phyloP scores from a whole-genome alignment of 23 tunicate genomes.

The Halocynthia roretzi region DNA sequence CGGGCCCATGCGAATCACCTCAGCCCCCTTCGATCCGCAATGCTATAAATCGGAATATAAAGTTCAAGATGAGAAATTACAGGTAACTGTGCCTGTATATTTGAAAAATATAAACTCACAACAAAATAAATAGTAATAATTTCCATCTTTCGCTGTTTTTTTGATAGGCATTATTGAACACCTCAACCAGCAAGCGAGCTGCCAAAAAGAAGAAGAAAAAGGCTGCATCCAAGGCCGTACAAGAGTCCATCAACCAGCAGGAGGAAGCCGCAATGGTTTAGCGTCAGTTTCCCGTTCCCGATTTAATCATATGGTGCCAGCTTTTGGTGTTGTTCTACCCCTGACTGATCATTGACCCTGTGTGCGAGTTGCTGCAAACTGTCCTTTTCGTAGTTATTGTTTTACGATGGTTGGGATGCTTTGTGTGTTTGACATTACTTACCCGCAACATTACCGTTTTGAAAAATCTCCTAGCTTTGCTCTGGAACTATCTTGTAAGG shows the following conservation, averaged over 20 bases:
- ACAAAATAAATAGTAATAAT: neutral
- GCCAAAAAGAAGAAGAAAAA: constrained; percentile 78
- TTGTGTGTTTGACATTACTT: too few relatives aligned
- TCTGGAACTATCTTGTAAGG: too few relatives aligned
- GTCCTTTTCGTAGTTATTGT: too few relatives aligned
- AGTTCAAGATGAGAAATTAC: constrained; percentile 51
- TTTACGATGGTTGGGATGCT: too few relatives aligned
- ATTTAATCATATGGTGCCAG: neutral
- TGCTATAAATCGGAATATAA: constrained; percentile 55
- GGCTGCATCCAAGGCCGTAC: constrained; percentile 52
- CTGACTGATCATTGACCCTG: neutral
- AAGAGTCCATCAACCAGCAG: constrained; percentile 15
- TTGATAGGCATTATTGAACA: constrained; percentile 23
- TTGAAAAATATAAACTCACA: neutral
- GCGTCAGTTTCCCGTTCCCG: neutral
- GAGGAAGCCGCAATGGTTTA: constrained; percentile 26
- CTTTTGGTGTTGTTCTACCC: too few relatives aligned
- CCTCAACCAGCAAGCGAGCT: constrained; percentile 43
- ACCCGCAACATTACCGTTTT: too few relatives aligned
- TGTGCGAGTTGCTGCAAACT: too few relatives aligned
- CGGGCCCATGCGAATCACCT: constrained; percentile 64
- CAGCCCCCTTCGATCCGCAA: constrained; percentile 46
- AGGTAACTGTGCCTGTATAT: neutral
- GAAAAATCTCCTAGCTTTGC: too few relatives aligned
- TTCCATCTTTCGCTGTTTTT: neutral